Evolutionary conservation across 2,113 vertebrate genomes (phyloP).

Genomic region (Hypanus sabinus): DNA sequence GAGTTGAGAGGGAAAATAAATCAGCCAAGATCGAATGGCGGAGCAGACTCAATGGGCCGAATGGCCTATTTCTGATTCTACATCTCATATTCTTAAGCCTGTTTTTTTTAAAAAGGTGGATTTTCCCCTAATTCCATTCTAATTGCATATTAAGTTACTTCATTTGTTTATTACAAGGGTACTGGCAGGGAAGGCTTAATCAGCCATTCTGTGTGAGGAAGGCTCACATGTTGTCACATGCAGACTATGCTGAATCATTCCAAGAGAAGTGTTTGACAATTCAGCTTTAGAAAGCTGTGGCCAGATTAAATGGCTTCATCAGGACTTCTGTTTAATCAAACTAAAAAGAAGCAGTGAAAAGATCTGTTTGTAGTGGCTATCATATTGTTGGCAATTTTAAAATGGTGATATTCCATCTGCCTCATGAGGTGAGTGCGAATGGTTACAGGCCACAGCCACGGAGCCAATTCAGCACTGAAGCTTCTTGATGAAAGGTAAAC

Average conservation of each 20-base stretch:
- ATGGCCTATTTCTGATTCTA: no score
- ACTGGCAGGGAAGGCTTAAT: not conserved
- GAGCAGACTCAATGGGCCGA: no score
- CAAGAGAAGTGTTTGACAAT: not conserved
- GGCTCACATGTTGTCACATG: not conserved
- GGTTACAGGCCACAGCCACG: no score
- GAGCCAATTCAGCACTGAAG: no score
- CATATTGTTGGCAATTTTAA: not conserved
- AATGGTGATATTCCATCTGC: not conserved
- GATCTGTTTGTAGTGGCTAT: not conserved
- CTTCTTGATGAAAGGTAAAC: no score
- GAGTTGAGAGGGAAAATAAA: no score
- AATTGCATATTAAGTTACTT: no score
- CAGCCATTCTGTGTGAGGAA: no score
- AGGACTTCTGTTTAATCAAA: not conserved
- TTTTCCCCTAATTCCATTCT: not conserved
- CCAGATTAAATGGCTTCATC: not conserved
- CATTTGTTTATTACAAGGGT: not conserved
- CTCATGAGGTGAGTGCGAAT: no score
- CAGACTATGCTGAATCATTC: not conserved
- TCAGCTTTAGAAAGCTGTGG: not conserved
- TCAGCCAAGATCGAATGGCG: no score
- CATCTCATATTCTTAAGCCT: not conserved
- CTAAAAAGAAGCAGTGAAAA: not conserved
- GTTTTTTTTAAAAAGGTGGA: not conserved